Conservation (phyloP, 2,113 vertebrate species). For the Aythya baeri region DNA sequence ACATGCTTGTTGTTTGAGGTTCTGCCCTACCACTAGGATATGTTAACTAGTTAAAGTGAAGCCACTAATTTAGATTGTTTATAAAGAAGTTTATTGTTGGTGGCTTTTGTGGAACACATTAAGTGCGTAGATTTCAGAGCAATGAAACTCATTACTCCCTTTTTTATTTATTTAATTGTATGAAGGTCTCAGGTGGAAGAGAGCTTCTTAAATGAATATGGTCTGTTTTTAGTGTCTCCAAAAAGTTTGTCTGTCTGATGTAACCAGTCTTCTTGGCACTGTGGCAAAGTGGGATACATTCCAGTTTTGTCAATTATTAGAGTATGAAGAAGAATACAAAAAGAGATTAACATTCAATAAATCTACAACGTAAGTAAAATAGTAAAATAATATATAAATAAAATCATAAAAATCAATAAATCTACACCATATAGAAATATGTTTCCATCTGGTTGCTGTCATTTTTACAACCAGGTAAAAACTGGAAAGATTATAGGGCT, state of each 20-base stretch:
- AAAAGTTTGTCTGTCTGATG: background rate
- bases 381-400: background rate
- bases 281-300: background rate
- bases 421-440: background rate
- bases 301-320: background rate
- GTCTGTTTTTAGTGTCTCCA: background rate
- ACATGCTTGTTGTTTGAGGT: conserved; percentile 12
- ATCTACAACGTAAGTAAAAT: background rate
- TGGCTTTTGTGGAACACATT: conserved; percentile 24
- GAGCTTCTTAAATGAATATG: background rate
- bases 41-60: conserved; percentile 10
- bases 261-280: background rate
- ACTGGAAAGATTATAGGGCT: background rate
- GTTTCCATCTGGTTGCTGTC: background rate
- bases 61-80: conserved; percentile 23
- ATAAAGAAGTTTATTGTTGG: background rate
- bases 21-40: background rate
- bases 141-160: background rate
- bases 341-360: background rate
- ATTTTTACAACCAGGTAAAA: background rate
- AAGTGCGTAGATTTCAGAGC: background rate
- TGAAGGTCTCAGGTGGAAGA: background rate
- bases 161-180: background rate
- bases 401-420: background rate
- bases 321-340: background rate